Percentiles rank a stretch among this genome's conserved stretches.
These are phyloP conservation scores for Diorhabda sublineata DNA, from an alignment of 1,140 invertebrate species.

Conservation along the genomic window DNA sequence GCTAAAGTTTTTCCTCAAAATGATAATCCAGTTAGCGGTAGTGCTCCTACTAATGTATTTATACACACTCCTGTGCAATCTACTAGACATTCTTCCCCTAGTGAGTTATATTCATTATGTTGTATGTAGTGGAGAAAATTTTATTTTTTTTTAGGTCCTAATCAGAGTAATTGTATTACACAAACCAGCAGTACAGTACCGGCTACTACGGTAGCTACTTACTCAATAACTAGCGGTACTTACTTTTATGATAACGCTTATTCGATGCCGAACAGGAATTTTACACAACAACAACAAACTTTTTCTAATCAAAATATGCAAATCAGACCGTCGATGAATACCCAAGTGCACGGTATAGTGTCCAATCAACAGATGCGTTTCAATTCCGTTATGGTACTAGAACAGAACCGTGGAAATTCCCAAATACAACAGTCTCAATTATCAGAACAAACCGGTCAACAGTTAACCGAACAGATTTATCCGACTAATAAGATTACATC, in stretches of 20 bases:
- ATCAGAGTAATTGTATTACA: constrained; percentile 25
- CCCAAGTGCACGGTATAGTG: constrained; percentile 40
- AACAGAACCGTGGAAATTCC: constrained; percentile 31
- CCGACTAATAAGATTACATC: constrained; percentile 38
- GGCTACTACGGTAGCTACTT: constrained; percentile 34
- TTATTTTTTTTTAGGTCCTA: constrained; percentile 15
- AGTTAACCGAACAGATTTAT: constrained; percentile 5
- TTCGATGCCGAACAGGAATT: constrained; percentile 28
- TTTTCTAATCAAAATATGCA: constrained; percentile 35
- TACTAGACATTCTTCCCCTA: constrained; percentile 37
- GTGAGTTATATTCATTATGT: constrained; percentile 28
- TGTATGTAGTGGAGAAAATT: neutral
- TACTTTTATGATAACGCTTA: constrained; percentile 42
- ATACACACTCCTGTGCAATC: constrained; percentile 38
- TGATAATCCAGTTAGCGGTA: constrained; percentile 32
- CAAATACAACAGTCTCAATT: constrained; percentile 6
- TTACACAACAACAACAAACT: constrained; percentile 32
- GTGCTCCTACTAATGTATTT: constrained; percentile 35
- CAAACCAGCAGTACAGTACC: constrained; percentile 28
- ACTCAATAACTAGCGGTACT: constrained; percentile 36
- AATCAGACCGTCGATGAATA: constrained; percentile 25
- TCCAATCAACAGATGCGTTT: constrained; percentile 40
- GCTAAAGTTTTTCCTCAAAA: constrained; percentile 41
- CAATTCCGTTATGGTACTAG: constrained; percentile 42
- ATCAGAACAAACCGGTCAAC: constrained; percentile 7